Evolutionary conservation across 1,140 invertebrate species (phyloP).

Genomic region (Luehdorfia chinensis): DNA sequence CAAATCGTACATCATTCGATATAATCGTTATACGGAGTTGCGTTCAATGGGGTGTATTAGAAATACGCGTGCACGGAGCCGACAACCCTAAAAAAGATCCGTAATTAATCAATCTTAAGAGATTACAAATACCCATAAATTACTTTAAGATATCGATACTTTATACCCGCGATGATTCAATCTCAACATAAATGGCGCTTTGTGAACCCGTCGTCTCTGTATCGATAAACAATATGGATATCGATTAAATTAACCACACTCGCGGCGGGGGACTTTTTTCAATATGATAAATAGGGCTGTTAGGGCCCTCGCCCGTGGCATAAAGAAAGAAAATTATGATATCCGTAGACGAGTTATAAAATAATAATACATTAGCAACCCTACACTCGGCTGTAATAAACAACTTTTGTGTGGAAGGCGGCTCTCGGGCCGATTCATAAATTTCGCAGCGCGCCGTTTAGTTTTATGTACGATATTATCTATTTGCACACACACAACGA

Average conservation of each 20-base stretch:
- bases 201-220: slow-evolving; percentile 1
- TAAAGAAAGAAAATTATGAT: slow-evolving; percentile 65
- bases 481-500: slow-evolving; percentile 44
- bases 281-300: slow-evolving; percentile 55
- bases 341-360: slow-evolving; percentile 53
- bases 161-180: slow-evolving; percentile 18
- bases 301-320: slow-evolving; percentile 54
- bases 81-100: background rate
- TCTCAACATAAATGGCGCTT: slow-evolving; percentile 23
- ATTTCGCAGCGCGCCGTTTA: slow-evolving; percentile 63
- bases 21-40: slow-evolving; percentile 41
- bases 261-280: slow-evolving; percentile 49
- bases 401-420: slow-evolving; percentile 70
- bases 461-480: slow-evolving; percentile 65
- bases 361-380: slow-evolving; percentile 64
- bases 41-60: slow-evolving; percentile 30
- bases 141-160: slow-evolving; percentile 11
- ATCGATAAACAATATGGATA: slow-evolving; percentile 52
- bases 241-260: slow-evolving; percentile 51
- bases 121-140: slow-evolving; percentile 17
- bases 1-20: slow-evolving; percentile 42
- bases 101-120: slow-evolving; percentile 5
- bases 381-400: slow-evolving; percentile 54
- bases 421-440: slow-evolving; percentile 63
- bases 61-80: too few relatives aligned